A percentile compares a stretch with the other conserved stretches of the same genome.
Conservation (phyloP, 1,140 invertebrate species). For the Lucilia cuprina region DNA sequence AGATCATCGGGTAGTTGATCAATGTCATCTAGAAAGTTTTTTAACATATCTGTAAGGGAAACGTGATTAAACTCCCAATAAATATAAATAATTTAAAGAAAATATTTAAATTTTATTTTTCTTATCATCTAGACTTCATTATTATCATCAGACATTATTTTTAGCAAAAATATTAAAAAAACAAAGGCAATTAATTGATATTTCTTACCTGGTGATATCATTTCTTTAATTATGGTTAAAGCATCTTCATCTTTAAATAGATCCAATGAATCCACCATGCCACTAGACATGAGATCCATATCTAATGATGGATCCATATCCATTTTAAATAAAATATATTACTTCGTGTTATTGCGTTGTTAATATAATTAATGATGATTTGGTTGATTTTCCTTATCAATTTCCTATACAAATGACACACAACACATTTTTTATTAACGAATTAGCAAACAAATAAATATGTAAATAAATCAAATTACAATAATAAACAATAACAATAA, state of each 20-base stretch:
- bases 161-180: too few relatives aligned
- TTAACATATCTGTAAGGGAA: constrained; percentile 49
- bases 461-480: constrained; percentile 4
- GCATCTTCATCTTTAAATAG: constrained; percentile 56
- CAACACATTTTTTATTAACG: background rate
- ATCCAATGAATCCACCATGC: constrained; percentile 48
- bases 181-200: too few relatives aligned
- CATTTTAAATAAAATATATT: constrained; percentile 31
- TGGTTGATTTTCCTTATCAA: background rate
- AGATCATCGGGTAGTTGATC: constrained; percentile 46
- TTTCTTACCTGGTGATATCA: constrained; percentile 46
- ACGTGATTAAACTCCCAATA: background rate
- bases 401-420: background rate
- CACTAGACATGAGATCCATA: constrained; percentile 44
- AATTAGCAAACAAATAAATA: background rate
- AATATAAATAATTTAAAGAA: too few relatives aligned
- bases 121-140: too few relatives aligned
- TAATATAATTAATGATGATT: background rate
- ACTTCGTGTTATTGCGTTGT: background rate
- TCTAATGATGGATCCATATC: constrained; percentile 42
- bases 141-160: too few relatives aligned
- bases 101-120: too few relatives aligned
- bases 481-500: background rate
- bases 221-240: constrained; percentile 55
- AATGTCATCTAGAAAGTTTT: constrained; percentile 53